Percentiles rank a stretch among this genome's conserved stretches.
Conservation (phyloP, 2,797 vertebrate genomes). For the Hoplostethus mediterraneus region DNA sequence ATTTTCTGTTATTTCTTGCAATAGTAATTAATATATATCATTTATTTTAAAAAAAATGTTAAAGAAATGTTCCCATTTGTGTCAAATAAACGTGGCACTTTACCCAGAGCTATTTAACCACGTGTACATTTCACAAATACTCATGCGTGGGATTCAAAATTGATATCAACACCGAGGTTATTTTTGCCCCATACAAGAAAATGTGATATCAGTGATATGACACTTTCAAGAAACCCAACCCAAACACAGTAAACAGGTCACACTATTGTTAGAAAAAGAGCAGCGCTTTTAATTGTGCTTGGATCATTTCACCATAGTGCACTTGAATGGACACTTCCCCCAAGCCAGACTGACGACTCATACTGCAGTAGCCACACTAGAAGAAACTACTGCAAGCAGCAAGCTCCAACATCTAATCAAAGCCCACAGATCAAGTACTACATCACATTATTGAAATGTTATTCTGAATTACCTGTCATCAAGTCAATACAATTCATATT, state of each 20-base stretch:
- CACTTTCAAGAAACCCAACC: not conserved
- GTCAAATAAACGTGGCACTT: conserved; percentile 14
- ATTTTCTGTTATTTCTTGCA: not conserved
- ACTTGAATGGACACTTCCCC: not conserved
- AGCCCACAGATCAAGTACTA: not conserved
- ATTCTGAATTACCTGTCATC: not conserved
- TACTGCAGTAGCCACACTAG: not conserved
- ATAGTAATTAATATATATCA: not conserved
- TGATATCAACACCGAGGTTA: conserved; percentile 12
- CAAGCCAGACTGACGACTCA: not conserved
- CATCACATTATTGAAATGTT: conserved; percentile 27
- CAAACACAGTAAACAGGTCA: conserved; percentile 15
- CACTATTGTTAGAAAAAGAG: not conserved
- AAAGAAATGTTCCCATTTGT: not conserved
- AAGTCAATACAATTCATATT: conserved; percentile 22
- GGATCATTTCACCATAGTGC: conserved; percentile 5
- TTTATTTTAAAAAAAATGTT: not conserved
- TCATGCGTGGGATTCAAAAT: not conserved
- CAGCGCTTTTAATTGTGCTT: conserved; percentile 27
- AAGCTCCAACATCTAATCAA: not conserved
- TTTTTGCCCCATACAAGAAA: conserved; percentile 20
- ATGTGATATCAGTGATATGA: conserved; percentile 1
- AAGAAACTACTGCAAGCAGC: not conserved
- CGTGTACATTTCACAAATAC: conserved; percentile 4
- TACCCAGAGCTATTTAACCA: not conserved